These are phyloP conservation scores for Mus spretus DNA, from an alignment of 2,797 vertebrate genomes.

Conservation along the genomic window DNA sequence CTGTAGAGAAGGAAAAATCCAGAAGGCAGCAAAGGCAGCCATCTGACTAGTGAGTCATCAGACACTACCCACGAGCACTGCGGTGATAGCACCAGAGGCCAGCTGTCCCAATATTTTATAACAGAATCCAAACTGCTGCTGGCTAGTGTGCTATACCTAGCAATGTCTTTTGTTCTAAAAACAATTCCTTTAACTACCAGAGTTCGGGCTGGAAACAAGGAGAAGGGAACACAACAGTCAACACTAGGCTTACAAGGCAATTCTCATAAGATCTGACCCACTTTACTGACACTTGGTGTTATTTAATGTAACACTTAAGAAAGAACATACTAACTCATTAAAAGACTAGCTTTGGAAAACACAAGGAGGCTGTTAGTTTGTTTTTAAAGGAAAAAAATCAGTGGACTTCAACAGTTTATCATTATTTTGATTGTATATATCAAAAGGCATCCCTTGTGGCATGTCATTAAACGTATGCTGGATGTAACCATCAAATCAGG, in stretches of 20 bases:
- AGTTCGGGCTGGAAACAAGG: not conserved
- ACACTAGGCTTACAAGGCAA: slow-evolving; percentile 1
- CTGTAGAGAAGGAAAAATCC: slow-evolving; percentile 48
- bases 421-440: not conserved
- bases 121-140: slow-evolving; percentile 10
- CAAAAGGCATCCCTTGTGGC: not conserved
- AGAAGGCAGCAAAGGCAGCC: slow-evolving; percentile 49
- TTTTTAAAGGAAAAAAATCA: slow-evolving; percentile 29
- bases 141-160: not conserved
- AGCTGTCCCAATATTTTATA: not conserved
- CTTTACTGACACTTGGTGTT: slow-evolving; percentile 2
- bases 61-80: slow-evolving; percentile 31
- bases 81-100: not conserved
- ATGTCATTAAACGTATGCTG: not conserved
- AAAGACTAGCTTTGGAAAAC: slow-evolving; percentile 40
- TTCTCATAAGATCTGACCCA: slow-evolving; percentile 8
- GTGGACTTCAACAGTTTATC: slow-evolving; percentile 9
- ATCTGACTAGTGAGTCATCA: slow-evolving; percentile 75
- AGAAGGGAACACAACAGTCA: slow-evolving; percentile 26
- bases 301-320: slow-evolving; percentile 44
- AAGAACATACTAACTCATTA: slow-evolving; percentile 33
- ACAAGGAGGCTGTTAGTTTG: not conserved
- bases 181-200: slow-evolving; percentile 38
- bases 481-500: not conserved
- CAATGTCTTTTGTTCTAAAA: slow-evolving; percentile 46